Evolutionary conservation across 2,888 invertebrate genomes (phyloP), one percentile per base, ranked within the genome.

Genomic region (Scaptomyza caliginosa): DNA sequence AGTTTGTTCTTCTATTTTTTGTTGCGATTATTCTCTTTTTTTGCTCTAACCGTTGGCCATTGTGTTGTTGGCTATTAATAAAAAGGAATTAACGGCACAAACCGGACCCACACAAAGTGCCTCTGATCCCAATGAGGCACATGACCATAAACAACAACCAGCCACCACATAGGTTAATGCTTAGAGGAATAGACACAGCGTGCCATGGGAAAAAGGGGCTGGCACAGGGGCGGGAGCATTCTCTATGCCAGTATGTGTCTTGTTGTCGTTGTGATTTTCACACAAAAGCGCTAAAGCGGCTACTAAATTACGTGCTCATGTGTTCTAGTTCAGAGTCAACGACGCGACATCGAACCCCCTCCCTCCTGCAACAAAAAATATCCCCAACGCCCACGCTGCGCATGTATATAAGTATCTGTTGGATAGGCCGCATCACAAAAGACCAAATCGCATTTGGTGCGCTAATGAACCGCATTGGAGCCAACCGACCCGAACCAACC

Each of bases 231-330:
- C 13, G 5, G 11, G 48, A 13, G n/a, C 24, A 43, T 21, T 40
- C 21, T 32, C 28, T 28, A 10, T 19, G n/a, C 36, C 30, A 13
- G n/a, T 32, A 5, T 43, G 21, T 36, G 62, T 42, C 60, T 63
- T 66, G 77, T 70, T 86, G 80, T 63, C 74, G 87, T 72, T 82
- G 81, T 80, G 87, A 82, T 82, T 82, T 82, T 86, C 81, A 86
- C 82, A 82, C 81, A 82, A 82, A 81, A 86, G 85, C 87, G 87
- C 67, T 70, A 86, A 82, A 85, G 73, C 86, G 86, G 76, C 88
- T 83, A 83, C 83, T 87, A 83, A 87, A 85, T 83, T 83, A 87
- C 88, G 86, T 87, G 81, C 87, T 82, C 88, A 83, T 87, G 86
- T 87, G 83, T 87, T 86, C 87, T 78, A 82, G 82, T 83, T 81